Percentiles rank a stretch among this genome's conserved stretches.
Conservation (phyloP, 1,140 invertebrate genomes). For the Pachypeltis micranthus region DNA sequence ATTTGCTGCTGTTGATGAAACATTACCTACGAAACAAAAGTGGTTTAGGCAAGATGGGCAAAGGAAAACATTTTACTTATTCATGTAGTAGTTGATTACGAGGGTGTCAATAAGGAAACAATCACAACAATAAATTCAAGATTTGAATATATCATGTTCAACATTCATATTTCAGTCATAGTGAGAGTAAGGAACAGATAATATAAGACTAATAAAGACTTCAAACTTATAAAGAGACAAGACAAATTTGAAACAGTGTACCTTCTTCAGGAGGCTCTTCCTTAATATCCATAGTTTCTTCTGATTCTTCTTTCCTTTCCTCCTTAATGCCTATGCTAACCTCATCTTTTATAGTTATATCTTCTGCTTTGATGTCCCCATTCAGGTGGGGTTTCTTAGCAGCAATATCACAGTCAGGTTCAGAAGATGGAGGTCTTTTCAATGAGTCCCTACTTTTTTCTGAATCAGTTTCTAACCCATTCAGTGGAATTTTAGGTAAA, state of each 20-base stretch:
- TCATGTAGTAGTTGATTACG: background rate
- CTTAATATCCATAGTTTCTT: background rate
- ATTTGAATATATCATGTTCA: background rate
- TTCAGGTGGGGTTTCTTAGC: slow-evolving; percentile 28
- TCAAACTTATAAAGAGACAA: too few relatives aligned
- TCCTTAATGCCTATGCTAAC: background rate
- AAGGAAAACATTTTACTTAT: too few relatives aligned
- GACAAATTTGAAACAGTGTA: too few relatives aligned
- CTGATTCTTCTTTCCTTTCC: background rate
- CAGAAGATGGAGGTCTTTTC: slow-evolving; percentile 14
- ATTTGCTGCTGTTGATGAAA: slow-evolving; percentile 57
- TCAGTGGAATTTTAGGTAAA: slow-evolving; percentile 27
- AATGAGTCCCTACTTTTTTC: slow-evolving; percentile 12
- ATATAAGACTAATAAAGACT: too few relatives aligned
- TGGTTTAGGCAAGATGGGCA: too few relatives aligned
- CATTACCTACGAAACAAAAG: slow-evolving; percentile 30
- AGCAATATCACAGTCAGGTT: slow-evolving; percentile 6
- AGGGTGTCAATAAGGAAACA: background rate
- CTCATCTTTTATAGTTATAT: background rate
- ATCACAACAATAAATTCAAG: background rate
- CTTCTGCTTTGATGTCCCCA: slow-evolving; percentile 19
- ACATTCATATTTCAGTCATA: too few relatives aligned
- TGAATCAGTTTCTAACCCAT: slow-evolving; percentile 21
- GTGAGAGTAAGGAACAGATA: too few relatives aligned
- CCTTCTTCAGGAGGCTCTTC: slow-evolving; percentile 23